A percentile compares a stretch with the other conserved stretches of the same genome.
Evolutionary conservation across 2,113 vertebrate species (phyloP).

Genomic region (Charina bottae): DNA sequence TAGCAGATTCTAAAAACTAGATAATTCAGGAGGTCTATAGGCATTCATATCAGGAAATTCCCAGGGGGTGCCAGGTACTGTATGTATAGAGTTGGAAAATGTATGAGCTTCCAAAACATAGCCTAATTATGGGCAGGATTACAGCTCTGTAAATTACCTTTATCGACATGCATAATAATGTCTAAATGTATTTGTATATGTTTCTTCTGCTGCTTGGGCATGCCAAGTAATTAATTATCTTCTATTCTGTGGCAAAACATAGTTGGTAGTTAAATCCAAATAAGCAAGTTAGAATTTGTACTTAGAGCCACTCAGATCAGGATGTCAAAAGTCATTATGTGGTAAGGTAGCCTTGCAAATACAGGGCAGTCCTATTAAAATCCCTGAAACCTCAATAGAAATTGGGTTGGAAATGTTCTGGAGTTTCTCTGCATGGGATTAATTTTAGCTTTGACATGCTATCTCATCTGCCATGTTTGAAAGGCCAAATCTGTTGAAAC

Average conservation of each 20-base stretch:
- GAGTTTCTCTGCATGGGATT: neutral
- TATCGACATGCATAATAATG: too few species aligned
- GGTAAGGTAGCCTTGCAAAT: neutral
- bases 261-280: neutral
- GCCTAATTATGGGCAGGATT: too few species aligned
- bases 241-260: neutral
- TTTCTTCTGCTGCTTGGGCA: neutral
- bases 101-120: too few species aligned
- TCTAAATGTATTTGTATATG: too few species aligned
- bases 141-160: too few species aligned
- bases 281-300: neutral
- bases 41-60: too few species aligned
- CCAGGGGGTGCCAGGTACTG: too few species aligned
- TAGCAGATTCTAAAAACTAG: too few species aligned
- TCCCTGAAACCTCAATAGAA: neutral
- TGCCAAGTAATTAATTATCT: neutral
- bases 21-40: too few species aligned
- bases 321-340: neutral
- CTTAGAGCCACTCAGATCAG: neutral
- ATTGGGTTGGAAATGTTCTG: neutral
- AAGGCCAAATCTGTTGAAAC: conserved; percentile 29
- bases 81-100: too few species aligned
- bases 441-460: neutral
- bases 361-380: neutral
- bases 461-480: neutral